Conservation (phyloP, 2,113 vertebrate genomes). For the Hydrolagus affinis region DNA sequence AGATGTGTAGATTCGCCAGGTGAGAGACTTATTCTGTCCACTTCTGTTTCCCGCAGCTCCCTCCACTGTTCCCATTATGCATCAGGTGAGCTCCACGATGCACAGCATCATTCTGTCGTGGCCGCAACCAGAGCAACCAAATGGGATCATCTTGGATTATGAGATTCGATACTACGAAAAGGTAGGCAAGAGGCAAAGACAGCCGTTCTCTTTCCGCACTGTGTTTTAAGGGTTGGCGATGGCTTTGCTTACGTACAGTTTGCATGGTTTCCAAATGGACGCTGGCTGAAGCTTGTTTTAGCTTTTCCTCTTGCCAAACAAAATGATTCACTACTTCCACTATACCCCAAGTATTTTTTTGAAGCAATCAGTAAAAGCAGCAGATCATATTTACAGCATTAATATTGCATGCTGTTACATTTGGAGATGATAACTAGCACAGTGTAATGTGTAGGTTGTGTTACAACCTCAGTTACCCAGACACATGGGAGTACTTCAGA, state of each 20-base stretch:
- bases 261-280: background rate
- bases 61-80: constrained; percentile 95
- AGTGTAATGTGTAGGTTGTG: background rate
- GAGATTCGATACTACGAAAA: constrained; percentile 95
- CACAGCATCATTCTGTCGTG: constrained; percentile 94
- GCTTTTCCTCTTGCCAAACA: no score
- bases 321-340: no score
- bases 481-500: no score
- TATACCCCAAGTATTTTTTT: background rate
- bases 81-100: constrained; percentile 98
- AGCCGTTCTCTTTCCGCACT: background rate
- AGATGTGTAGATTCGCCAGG: background rate
- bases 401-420: background rate
- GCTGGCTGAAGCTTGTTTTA: background rate
- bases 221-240: no score
- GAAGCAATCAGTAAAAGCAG: background rate
- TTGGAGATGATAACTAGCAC: background rate
- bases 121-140: constrained; percentile 96
- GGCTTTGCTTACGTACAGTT: background rate
- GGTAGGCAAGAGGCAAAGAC: constrained; percentile 52
- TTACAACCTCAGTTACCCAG: background rate
- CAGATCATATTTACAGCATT: background rate
- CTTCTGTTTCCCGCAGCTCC: constrained; percentile 67
- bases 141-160: constrained; percentile 96
- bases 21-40: constrained; percentile 33